Percentiles rank a stretch among this genome's conserved stretches.
Evolutionary conservation across 2,113 vertebrate species (phyloP).

Genomic region (Ceyx margarethae): DNA sequence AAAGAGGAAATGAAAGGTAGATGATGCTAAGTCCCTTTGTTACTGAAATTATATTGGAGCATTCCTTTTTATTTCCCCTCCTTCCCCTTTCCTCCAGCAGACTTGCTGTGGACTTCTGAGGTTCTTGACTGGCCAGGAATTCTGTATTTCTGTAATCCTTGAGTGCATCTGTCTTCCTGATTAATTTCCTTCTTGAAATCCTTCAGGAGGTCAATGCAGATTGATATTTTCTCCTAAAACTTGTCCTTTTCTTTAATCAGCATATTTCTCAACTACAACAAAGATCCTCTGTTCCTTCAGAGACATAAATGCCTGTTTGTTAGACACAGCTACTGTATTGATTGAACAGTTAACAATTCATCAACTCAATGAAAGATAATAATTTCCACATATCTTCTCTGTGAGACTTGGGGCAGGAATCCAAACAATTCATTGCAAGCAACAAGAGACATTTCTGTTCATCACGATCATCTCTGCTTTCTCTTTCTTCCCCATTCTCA

Average conservation of each 20-base stretch:
- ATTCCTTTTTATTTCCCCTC: background rate
- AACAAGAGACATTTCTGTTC: background rate
- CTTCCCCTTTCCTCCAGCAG: background rate
- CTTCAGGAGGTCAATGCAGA: constrained; percentile 21
- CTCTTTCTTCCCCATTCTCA: background rate
- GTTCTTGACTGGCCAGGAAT: background rate
- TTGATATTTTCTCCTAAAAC: constrained; percentile 27
- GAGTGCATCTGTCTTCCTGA: constrained; percentile 4
- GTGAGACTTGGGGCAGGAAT: background rate
- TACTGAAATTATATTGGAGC: background rate
- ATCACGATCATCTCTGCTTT: background rate
- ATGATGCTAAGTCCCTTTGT: background rate
- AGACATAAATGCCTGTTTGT: background rate
- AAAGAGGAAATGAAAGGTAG: background rate
- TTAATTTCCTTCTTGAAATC: constrained; percentile 36
- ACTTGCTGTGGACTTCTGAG: background rate
- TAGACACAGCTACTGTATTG: constrained; percentile 6
- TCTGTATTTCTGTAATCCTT: background rate
- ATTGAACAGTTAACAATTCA: constrained; percentile 42
- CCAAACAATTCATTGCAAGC: background rate
- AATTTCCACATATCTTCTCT: background rate
- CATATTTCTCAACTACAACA: constrained; percentile 14
- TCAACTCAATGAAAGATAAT: background rate
- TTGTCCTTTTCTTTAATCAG: constrained; percentile 11
- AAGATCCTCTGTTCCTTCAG: background rate